A percentile compares a stretch with the other conserved stretches of the same genome.
Evolutionary conservation across 2,888 invertebrate genomes (phyloP).

Genomic region (Digitonthophagus gazella): DNA sequence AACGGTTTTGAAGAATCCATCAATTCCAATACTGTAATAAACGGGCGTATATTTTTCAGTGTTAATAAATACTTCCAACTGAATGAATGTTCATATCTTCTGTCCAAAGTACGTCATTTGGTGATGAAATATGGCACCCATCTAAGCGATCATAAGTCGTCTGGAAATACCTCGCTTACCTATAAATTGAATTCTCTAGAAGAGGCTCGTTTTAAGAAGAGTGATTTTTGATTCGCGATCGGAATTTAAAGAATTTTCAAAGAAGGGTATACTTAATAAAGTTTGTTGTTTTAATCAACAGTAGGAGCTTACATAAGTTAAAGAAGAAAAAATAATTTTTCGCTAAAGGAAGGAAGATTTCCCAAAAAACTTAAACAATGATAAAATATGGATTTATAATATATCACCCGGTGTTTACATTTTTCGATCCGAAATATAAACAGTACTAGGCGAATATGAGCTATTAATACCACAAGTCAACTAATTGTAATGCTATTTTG

Average conservation of each 20-base stretch:
- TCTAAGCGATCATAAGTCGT: not conserved
- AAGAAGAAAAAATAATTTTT: no score
- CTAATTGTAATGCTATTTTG: not conserved
- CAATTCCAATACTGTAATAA: not conserved
- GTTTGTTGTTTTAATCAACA: no score
- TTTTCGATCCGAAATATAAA: not conserved
- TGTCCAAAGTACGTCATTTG: not conserved
- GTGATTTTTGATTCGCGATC: not conserved
- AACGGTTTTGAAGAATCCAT: not conserved
- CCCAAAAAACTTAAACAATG: not conserved
- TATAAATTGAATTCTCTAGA: not conserved
- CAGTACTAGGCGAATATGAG: not conserved
- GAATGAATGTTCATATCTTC: not conserved
- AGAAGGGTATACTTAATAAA: no score
- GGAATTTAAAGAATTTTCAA: not conserved
- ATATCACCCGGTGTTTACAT: not conserved
- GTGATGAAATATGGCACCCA: not conserved
- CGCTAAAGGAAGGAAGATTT: not conserved
- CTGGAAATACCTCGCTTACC: not conserved
- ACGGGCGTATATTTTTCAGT: not conserved
- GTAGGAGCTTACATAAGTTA: no score
- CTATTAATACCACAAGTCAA: not conserved
- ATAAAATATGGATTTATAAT: not conserved
- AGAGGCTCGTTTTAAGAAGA: not conserved
- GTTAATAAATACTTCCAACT: not conserved